A percentile compares a stretch with the other conserved stretches of the same genome.
Conservation (phyloP, 2,888 invertebrate genomes). For the Rotaria macrura region DNA sequence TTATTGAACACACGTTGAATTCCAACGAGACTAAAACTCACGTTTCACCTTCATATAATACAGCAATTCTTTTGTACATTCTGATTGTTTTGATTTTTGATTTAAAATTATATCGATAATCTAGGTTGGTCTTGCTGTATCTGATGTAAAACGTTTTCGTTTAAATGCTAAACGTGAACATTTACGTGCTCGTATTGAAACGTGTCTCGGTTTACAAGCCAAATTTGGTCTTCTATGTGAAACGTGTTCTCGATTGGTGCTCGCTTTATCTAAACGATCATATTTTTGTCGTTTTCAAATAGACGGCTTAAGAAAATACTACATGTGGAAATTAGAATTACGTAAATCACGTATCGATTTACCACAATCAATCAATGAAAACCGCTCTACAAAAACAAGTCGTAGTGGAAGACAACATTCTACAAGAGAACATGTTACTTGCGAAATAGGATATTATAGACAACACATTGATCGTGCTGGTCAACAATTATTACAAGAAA, state of each 20-base stretch:
- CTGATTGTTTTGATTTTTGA: too few species aligned
- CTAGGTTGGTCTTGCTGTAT: not conserved
- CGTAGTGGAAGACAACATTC: not conserved
- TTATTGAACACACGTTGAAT: too few species aligned
- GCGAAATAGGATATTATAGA: conserved; percentile 8
- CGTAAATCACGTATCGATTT: not conserved
- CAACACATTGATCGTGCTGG: conserved; percentile 6
- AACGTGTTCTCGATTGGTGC: not conserved
- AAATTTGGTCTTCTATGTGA: conserved; percentile 4
- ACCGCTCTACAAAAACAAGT: not conserved
- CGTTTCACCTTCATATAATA: too few species aligned
- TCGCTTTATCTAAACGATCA: not conserved
- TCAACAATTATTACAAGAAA: conserved; percentile 4
- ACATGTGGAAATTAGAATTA: conserved; percentile 13
- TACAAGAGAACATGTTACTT: not conserved
- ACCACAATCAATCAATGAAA: not conserved
- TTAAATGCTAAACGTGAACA: conserved; percentile 22
- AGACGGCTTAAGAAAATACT: not conserved
- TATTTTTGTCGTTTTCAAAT: not conserved
- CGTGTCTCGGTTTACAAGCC: conserved; percentile 3
- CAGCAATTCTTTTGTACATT: too few species aligned
- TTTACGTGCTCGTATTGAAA: conserved; percentile 14
- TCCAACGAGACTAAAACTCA: too few species aligned
- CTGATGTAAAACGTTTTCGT: conserved; percentile 2
- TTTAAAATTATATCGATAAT: not conserved